Base-by-base conservation (phyloP, 2,888 invertebrate genomes). In the Amiota mariae region DNA sequence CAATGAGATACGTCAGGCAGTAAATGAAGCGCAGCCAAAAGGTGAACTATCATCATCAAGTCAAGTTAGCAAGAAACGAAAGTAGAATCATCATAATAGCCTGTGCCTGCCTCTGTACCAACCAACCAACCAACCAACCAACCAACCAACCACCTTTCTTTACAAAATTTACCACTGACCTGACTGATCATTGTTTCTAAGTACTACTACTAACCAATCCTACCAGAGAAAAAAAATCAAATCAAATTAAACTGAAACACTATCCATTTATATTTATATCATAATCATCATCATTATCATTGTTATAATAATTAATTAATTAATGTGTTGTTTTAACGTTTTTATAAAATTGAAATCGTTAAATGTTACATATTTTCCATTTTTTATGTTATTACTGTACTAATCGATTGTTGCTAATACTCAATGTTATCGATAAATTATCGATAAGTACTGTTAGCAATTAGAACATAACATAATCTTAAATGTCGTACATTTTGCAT, bases 1-100 rank as follows among this genome's bases (percentile, higher is more conserved):
- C 80, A 96, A 96, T 90, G 96, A 96, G 92, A 96, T 96, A 87
- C 92, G 95, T 78, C 95, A 95, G 90, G 96, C 96, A 83, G 96
- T 96, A 85, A 95, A 93, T 90, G 96, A 96, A 91, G 96, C 96
- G 80, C 96, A 95, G 91, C 95, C 95, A 79, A 93, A 95, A 94
- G 95, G 96, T 95, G 90, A 88, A 85, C 77, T 80, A 82, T 79
- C 73, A 51, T 70, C 59, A 78, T 76, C 73, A 59, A 73, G 75
- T 36, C 36, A 36, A 36, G 36, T 24, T 18, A 70, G 61, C 11
- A 54, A 57, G 59, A 59, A 61, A 56, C 18, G 63, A 51, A 71
- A 71, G 47, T 73, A 73, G 72, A 75, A 72, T 75, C 73, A 74
- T 73, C 67, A 77, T 73, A 59, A 51, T 20, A 68, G 20, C 47